A percentile compares a stretch with the other conserved stretches of the same genome.
Conservation (phyloP, 2,113 vertebrate genomes). For the Columba livia region DNA sequence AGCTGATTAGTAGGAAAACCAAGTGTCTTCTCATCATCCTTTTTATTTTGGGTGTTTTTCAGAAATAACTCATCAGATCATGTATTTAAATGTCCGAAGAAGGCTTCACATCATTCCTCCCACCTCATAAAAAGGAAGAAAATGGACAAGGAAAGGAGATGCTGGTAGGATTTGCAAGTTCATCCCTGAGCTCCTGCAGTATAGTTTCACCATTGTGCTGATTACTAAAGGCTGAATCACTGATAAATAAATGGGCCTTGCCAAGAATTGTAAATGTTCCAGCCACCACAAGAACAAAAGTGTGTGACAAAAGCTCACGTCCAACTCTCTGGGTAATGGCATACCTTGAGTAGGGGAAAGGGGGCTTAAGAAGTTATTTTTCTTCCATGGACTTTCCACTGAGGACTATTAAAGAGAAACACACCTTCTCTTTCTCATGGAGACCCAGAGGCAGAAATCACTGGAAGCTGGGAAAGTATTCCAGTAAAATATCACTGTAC, state of each 20-base stretch:
- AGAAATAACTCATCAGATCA: constrained; percentile 15
- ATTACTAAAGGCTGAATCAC: background rate
- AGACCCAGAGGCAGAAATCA: background rate
- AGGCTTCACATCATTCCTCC: constrained; percentile 3
- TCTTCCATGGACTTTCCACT: background rate
- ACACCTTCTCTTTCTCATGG: background rate
- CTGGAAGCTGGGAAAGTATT: background rate
- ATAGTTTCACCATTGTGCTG: background rate
- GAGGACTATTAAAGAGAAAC: background rate
- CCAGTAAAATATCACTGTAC: background rate
- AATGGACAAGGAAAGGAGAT: background rate
- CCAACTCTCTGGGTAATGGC: background rate
- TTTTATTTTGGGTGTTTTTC: constrained; percentile 26
- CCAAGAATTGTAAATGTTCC: background rate
- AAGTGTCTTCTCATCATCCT: background rate
- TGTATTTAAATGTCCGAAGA: background rate
- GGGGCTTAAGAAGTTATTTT: background rate
- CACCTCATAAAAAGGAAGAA: background rate
- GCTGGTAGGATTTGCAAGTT: constrained; percentile 8
- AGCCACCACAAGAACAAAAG: background rate
- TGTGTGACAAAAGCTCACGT: background rate
- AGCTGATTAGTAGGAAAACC: constrained; percentile 4
- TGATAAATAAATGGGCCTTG: background rate
- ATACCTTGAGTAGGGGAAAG: background rate
- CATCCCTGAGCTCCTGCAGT: background rate